Percentiles rank a stretch among this genome's conserved stretches.
phyloP scores from a whole-genome alignment of 1,140 invertebrate genomes.

The Cyrtorhinus lividipennis region DNA sequence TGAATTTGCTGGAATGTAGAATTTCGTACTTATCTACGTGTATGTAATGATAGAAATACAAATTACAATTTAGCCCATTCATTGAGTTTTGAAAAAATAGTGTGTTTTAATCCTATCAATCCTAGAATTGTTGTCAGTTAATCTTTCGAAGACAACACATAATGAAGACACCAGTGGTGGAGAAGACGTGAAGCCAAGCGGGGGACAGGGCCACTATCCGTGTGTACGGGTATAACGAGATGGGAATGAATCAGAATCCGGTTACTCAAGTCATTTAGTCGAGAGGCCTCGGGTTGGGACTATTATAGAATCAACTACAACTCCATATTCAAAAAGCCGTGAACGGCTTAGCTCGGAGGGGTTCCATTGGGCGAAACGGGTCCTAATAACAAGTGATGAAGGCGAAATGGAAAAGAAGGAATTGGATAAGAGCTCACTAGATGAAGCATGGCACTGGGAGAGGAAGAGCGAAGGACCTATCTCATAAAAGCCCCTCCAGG shows the following conservation, averaged over 20 bases:
- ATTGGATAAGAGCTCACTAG: not conserved
- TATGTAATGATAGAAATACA: too few species aligned
- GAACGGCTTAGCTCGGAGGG: not conserved
- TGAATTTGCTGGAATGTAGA: too few species aligned
- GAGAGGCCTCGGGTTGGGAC: not conserved
- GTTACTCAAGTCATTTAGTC: not conserved
- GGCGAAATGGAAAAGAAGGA: not conserved
- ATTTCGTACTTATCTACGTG: too few species aligned
- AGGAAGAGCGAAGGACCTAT: not conserved
- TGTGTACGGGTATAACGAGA: not conserved
- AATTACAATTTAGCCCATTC: too few species aligned
- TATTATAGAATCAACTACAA: not conserved
- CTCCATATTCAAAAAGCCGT: not conserved
- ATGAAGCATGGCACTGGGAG: not conserved
- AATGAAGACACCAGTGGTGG: not conserved
- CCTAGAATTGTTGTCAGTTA: too few species aligned
- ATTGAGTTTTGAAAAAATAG: too few species aligned
- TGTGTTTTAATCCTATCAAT: too few species aligned
- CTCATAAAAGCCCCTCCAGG: not conserved
- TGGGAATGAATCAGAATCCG: not conserved
- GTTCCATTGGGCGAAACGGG: too few species aligned
- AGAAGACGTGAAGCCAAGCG: too few species aligned
- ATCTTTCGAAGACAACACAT: too few species aligned
- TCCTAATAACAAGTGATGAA: slow-evolving; percentile 8
- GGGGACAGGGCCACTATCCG: too few species aligned